Evolutionary conservation across 2,888 invertebrate genomes (phyloP).

Genomic region (Steinernema scapterisci): DNA sequence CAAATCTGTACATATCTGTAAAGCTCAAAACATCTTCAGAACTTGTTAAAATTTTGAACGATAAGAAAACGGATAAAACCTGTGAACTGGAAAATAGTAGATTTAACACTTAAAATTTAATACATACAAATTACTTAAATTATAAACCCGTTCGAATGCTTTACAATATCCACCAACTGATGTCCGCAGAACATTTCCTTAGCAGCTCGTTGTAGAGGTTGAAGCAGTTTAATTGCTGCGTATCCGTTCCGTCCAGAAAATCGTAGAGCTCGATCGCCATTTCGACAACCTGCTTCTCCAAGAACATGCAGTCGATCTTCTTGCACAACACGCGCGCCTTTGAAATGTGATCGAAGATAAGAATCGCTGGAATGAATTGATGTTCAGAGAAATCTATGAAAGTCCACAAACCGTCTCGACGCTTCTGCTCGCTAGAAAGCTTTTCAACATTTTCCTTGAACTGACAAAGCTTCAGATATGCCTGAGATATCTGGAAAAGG

Average conservation of each 20-base stretch:
- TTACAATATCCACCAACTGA: slow-evolving; percentile 15
- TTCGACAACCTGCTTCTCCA: slow-evolving; percentile 9
- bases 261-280: slow-evolving; percentile 7
- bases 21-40: not conserved
- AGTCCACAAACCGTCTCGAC: too few species aligned
- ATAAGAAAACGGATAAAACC: not conserved
- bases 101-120: not conserved
- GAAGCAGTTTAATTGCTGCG: not conserved
- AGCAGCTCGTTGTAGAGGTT: slow-evolving; percentile 5
- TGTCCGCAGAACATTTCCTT: not conserved
- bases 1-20: slow-evolving; percentile 5
- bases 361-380: not conserved
- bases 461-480: not conserved
- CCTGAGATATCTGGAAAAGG: not conserved
- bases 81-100: too few species aligned
- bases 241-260: not conserved
- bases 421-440: too few species aligned
- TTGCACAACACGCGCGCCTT: not conserved
- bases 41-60: not conserved
- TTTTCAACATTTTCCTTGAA: too few species aligned
- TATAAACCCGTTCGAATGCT: not conserved
- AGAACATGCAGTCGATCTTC: slow-evolving; percentile 19
- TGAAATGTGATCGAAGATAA: not conserved
- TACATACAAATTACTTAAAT: not conserved
- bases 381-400: too few species aligned